Conservation (phyloP, 2,888 invertebrate genomes). For the Cephalotes varians region DNA sequence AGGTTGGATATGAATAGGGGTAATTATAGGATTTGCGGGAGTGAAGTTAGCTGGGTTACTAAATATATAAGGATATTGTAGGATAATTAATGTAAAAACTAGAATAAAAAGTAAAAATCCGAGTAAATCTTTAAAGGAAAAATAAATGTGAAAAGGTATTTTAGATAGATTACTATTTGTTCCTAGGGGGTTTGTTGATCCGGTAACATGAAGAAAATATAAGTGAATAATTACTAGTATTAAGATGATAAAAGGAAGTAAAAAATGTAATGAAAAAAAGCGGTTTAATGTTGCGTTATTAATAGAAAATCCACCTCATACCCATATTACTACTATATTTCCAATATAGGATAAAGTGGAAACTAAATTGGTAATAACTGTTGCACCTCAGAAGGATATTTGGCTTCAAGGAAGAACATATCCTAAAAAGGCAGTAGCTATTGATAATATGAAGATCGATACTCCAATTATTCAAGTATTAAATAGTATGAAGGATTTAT, state of each 20-base stretch:
- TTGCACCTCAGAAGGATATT: constrained; percentile 94
- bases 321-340: constrained; percentile 88
- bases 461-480: constrained; percentile 89
- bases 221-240: constrained; percentile 89
- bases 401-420: constrained; percentile 93
- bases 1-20: constrained; percentile 92
- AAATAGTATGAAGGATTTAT: constrained; percentile 87
- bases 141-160: constrained; percentile 90
- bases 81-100: neutral
- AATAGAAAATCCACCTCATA: constrained; percentile 92
- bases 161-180: constrained; percentile 89
- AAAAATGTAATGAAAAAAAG: constrained; percentile 92
- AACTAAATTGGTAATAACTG: constrained; percentile 92
- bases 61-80: neutral
- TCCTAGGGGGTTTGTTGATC: constrained; percentile 90
- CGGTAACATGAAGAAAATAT: constrained; percentile 89
- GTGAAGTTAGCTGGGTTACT: neutral
- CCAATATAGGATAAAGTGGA: constrained; percentile 92
- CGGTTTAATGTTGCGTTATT: constrained; percentile 92
- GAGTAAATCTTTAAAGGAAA: constrained; percentile 89
- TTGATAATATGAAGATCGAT: neutral
- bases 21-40: constrained; percentile 87
- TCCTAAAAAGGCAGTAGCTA: constrained; percentile 92
- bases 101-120: constrained; percentile 86
- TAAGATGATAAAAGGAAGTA: constrained; percentile 90